Percentiles rank a stretch among this genome's conserved stretches.
These are phyloP conservation scores for Tauraco erythrolophus DNA, from an alignment of 2,113 vertebrate species.

Conservation along the genomic window DNA sequence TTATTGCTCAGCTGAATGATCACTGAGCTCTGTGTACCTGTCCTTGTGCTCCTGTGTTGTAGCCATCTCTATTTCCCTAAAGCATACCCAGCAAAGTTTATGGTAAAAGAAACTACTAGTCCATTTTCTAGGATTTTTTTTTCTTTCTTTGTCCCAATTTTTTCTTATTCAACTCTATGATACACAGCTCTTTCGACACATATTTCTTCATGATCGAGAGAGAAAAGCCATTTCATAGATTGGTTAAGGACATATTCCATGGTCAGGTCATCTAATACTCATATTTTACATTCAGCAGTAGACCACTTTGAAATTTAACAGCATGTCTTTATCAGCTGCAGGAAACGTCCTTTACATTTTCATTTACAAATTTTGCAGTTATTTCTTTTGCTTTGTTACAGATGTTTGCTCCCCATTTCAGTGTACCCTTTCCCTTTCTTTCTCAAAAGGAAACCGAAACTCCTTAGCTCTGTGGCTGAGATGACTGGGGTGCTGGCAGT, in stretches of 20 bases:
- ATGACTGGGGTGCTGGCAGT: background rate
- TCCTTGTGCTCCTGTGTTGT: conserved; percentile 32
- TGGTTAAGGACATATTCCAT: conserved; percentile 67
- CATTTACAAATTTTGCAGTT: conserved; percentile 21
- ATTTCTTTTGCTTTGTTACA: conserved; percentile 50
- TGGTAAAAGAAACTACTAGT: conserved; percentile 34
- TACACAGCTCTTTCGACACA: background rate
- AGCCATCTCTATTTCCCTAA: conserved; percentile 62
- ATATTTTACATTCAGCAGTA: conserved; percentile 60
- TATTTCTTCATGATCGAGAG: conserved; percentile 65
- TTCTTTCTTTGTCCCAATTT: conserved; percentile 17
- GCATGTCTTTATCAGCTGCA: conserved; percentile 32
- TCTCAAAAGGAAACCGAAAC: background rate
- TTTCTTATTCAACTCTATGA: conserved; percentile 16
- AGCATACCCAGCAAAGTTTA: conserved; percentile 50
- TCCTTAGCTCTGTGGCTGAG: background rate
- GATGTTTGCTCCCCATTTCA: background rate
- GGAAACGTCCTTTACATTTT: conserved; percentile 41
- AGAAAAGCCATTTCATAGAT: conserved; percentile 66
- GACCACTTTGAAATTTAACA: conserved; percentile 57
- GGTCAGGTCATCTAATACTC: conserved; percentile 50
- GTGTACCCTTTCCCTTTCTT: background rate
- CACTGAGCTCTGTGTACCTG: conserved; percentile 28
- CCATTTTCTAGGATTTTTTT: conserved; percentile 30
- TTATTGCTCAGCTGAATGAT: conserved; percentile 56